phyloP scores from a whole-genome alignment of 2,888 invertebrate species.

The Chaitophorus viminalis region DNA sequence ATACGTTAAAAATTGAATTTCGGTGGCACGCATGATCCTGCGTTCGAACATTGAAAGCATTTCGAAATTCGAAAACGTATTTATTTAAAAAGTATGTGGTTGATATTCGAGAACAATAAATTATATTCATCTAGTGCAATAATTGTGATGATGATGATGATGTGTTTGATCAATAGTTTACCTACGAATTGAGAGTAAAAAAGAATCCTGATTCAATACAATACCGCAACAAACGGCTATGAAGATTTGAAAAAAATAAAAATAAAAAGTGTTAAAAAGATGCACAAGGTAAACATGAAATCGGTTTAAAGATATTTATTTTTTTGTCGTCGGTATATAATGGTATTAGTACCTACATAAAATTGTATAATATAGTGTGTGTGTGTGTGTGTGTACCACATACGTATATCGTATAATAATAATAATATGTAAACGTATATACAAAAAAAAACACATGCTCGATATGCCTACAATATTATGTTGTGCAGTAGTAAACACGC shows the following conservation, averaged over 20 bases:
- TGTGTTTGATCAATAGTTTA: not conserved
- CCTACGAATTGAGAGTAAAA: too few relatives aligned
- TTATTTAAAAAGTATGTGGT: not conserved
- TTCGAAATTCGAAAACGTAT: not conserved
- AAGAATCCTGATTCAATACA: not conserved
- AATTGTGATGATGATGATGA: too few relatives aligned
- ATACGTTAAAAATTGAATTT: slow-evolving; percentile 22
- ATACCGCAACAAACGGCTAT: not conserved
- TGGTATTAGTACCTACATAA: not conserved
- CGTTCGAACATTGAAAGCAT: not conserved
- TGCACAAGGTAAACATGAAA: not conserved
- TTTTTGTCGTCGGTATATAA: not conserved
- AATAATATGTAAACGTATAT: not conserved
- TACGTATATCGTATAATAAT: not conserved
- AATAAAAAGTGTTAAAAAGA: too few relatives aligned
- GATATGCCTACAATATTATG: not conserved
- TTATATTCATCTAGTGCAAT: too few relatives aligned
- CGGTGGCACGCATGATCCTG: not conserved
- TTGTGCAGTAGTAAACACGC: not conserved
- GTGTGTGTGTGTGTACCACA: not conserved
- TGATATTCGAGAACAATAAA: not conserved
- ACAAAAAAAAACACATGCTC: not conserved
- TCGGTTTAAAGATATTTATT: not conserved
- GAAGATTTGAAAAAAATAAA: not conserved
- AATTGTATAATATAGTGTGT: too few relatives aligned